phyloP scores from a whole-genome alignment of 2,113 vertebrate genomes.

The Malurus cyaneus region DNA sequence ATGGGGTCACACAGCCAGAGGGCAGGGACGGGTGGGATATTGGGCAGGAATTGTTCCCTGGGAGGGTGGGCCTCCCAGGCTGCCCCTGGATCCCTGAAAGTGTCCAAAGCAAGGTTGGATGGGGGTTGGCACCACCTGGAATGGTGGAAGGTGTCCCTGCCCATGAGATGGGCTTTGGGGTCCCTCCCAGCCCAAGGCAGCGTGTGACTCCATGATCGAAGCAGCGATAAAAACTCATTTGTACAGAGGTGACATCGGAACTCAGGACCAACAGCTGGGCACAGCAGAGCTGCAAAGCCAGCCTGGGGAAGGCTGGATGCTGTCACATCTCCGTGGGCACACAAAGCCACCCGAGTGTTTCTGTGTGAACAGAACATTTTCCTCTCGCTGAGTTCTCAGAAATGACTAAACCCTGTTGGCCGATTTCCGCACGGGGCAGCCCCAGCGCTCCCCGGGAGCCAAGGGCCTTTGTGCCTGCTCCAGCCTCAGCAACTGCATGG shows the following conservation, averaged over 20 bases:
- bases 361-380: not conserved
- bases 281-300: not conserved
- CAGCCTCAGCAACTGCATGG: not conserved
- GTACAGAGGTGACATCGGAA: accelerated
- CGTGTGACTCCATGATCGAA: not conserved
- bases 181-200: not conserved
- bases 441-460: not conserved
- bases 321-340: not conserved
- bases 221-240: not conserved
- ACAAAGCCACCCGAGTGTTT: not conserved
- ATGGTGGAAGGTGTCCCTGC: accelerated
- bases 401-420: not conserved
- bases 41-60: not conserved
- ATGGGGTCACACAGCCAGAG: not conserved
- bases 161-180: not conserved
- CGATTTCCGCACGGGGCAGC: not conserved
- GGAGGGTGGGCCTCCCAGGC: accelerated
- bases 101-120: accelerated
- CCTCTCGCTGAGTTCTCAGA: not conserved
- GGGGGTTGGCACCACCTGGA: not conserved
- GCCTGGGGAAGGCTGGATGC: not conserved
- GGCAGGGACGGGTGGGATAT: accelerated
- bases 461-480: not conserved
- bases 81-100: not conserved
- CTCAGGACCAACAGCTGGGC: not conserved